phyloP scores from a whole-genome alignment of 1,140 invertebrate species.

The Neuroterus valhalla region DNA sequence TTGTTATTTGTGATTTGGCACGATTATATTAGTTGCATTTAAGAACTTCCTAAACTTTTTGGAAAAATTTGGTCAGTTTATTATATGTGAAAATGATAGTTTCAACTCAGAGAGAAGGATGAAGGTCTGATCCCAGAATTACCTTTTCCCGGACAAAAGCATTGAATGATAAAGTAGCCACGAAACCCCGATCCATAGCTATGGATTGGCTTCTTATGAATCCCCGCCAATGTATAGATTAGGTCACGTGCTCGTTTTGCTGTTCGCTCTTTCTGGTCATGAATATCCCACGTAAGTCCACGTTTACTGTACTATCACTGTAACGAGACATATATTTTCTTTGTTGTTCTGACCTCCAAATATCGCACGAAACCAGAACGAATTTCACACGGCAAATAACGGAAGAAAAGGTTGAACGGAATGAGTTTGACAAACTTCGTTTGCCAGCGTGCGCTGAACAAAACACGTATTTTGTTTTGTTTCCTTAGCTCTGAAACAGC shows the following conservation, averaged over 20 bases:
- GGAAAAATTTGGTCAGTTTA: not conserved
- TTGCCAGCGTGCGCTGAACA: not conserved
- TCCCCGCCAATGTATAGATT: constrained; percentile 17
- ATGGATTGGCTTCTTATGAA: constrained; percentile 16
- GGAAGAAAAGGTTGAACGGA: no score
- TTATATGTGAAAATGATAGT: not conserved
- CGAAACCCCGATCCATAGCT: constrained; percentile 23
- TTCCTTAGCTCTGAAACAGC: not conserved
- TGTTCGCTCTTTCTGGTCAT: constrained; percentile 18
- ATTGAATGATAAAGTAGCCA: constrained; percentile 12
- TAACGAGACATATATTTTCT: constrained; percentile 14
- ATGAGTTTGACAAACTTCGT: no score
- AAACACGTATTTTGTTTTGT: not conserved
- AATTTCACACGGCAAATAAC: not conserved
- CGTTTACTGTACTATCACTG: constrained; percentile 7
- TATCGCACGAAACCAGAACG: not conserved
- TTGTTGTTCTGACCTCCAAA: constrained; percentile 24
- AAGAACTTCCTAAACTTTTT: not conserved
- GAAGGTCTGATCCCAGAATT: constrained; percentile 2
- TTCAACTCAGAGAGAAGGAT: not conserved
- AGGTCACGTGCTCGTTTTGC: constrained; percentile 11
- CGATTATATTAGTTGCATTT: not conserved
- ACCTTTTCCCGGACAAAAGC: constrained; percentile 11
- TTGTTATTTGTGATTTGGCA: not conserved
- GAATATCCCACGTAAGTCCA: constrained; percentile 23